Conservation (phyloP, 2,797 vertebrate species). For the Pangasius sanitwongsei region DNA sequence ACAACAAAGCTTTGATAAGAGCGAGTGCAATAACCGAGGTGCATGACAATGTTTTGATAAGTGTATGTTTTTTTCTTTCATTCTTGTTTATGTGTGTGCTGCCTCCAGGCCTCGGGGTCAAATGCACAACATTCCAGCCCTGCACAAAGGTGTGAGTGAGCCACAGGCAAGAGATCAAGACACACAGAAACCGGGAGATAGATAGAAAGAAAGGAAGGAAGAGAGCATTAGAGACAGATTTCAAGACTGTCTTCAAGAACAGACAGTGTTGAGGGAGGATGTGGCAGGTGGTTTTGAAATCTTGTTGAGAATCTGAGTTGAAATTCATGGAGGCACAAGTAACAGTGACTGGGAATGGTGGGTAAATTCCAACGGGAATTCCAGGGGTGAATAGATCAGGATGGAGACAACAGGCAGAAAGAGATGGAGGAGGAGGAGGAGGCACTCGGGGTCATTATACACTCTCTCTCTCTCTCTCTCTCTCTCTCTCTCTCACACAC, state of each 20-base stretch:
- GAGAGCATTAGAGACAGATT: neutral
- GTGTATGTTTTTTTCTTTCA: constrained; percentile 35
- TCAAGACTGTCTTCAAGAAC: neutral
- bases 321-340: constrained; percentile 30
- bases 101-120: constrained; percentile 46
- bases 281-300: constrained; percentile 50
- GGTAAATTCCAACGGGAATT: constrained; percentile 38
- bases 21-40: constrained; percentile 16
- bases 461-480: neutral
- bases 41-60: constrained; percentile 30
- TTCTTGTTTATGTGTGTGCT: constrained; percentile 44
- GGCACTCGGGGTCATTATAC: constrained; percentile 48
- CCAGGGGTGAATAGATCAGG: constrained; percentile 28
- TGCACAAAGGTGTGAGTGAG: constrained; percentile 48
- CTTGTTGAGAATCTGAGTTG: constrained; percentile 29
- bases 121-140: constrained; percentile 53
- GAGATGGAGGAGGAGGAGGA: constrained; percentile 12
- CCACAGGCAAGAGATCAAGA: constrained; percentile 39
- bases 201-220: neutral
- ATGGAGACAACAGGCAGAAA: constrained; percentile 32
- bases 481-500: neutral
- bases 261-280: neutral
- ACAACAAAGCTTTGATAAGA: constrained; percentile 31
- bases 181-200: constrained; percentile 5
- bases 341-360: constrained; percentile 15